These are phyloP conservation scores for Steatocranus sp. DNA, from an alignment of 2,797 vertebrate species.

Conservation along the genomic window DNA sequence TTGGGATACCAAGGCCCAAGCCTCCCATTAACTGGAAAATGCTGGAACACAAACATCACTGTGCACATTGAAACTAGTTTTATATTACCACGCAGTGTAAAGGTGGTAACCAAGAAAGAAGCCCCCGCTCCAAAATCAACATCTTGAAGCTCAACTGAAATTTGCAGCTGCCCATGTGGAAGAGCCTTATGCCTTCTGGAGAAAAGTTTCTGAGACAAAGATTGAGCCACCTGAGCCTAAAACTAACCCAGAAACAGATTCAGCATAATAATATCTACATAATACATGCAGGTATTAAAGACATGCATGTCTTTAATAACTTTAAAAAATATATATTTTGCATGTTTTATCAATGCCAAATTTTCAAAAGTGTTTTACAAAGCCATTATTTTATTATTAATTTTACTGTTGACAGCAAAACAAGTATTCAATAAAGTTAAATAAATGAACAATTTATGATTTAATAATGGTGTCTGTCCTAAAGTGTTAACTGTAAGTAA, in stretches of 20 bases:
- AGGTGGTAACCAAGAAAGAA: accelerated
- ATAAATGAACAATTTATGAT: not conserved
- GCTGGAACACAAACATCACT: not conserved
- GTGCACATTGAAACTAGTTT: not conserved
- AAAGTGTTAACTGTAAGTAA: not conserved
- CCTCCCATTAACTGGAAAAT: accelerated
- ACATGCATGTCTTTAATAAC: not conserved
- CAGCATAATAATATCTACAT: not conserved
- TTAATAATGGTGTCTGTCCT: not conserved
- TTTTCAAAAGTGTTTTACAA: not conserved
- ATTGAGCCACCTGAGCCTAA: not conserved
- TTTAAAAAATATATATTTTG: not conserved
- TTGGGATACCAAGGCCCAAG: not conserved
- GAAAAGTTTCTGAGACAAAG: not conserved
- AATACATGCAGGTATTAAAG: not conserved
- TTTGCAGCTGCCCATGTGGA: not conserved
- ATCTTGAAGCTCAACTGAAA: not conserved
- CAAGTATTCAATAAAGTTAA: not conserved
- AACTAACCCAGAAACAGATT: not conserved
- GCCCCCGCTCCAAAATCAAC: not conserved
- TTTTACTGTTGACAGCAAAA: not conserved
- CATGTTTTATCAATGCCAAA: not conserved
- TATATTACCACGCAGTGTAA: not conserved
- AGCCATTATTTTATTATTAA: accelerated
- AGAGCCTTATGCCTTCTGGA: not conserved